Percentiles rank a stretch among this genome's conserved stretches.
These are phyloP conservation scores for Microcebus lehilahytsara DNA, from an alignment of 2,113 vertebrate genomes.

Conservation along the genomic window DNA sequence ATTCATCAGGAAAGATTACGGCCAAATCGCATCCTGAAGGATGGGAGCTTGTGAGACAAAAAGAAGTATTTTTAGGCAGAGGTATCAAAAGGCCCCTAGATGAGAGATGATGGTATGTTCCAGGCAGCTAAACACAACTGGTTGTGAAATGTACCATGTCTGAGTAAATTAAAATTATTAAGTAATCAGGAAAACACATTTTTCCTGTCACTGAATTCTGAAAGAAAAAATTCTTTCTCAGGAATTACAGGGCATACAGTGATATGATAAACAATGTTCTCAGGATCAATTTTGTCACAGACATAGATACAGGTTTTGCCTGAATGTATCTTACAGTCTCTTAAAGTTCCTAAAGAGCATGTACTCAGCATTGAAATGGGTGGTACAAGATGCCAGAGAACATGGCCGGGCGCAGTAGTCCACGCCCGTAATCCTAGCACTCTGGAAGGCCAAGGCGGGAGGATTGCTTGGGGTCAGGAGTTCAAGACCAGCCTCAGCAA, in stretches of 20 bases:
- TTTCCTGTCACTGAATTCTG: background rate
- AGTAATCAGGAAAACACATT: background rate
- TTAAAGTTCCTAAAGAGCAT: accelerated
- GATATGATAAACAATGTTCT: background rate
- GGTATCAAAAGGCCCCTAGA: background rate
- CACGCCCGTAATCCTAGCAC: too few species aligned
- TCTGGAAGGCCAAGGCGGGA: too few species aligned
- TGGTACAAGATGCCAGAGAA: too few species aligned
- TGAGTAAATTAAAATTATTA: background rate
- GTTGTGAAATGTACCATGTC: background rate
- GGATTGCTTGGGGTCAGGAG: too few species aligned
- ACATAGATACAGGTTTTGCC: background rate
- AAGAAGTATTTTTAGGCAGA: background rate
- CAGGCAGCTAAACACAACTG: background rate
- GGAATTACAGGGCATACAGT: background rate
- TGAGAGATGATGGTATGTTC: background rate
- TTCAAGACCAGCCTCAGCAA: too few species aligned
- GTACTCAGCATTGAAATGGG: background rate
- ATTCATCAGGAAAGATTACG: background rate
- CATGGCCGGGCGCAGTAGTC: too few species aligned
- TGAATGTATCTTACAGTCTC: too few species aligned
- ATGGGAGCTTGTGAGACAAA: background rate
- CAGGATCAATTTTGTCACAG: background rate
- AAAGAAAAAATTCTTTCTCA: background rate
- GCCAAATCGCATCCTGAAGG: background rate